Base-by-base conservation (phyloP, 2,888 invertebrate species). In the Drosophila vallismaia region DNA sequence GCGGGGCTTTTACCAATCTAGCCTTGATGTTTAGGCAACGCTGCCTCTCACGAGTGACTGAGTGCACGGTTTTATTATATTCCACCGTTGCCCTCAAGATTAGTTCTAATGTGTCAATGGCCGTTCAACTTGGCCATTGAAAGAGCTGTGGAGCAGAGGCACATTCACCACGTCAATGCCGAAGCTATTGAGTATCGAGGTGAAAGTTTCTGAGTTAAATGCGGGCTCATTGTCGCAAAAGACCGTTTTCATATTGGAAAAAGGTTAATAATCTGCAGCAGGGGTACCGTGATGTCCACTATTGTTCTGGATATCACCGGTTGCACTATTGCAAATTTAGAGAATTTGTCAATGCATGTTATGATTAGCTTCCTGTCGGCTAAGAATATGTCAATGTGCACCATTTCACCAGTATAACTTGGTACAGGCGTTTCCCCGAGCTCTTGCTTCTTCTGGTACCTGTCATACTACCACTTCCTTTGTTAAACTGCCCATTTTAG, bases 401-500 rank as follows among this genome's bases (percentile, higher is more conserved):
- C 19, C 12, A 28, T 12, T 9, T 51, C 46, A 6, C 52, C 52
- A 1, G 46, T 14, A 26, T 12, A 29, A n/a, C 31, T 8, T 1
- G 46, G 46, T 6, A 44, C 49, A 1, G 60, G 59, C 9, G 52
- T 60, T 14, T 19, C n/a, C 1, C 60, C 53, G n/a, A 50, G 38
- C 28, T 53, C 44, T 14, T 54, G 40, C 29, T 46, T 57, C 24
- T 31, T 42, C 0, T 50, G 57, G 24, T 49, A 50, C 26, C 49
- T 42, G 24, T 44, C 50, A 14, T 49, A 49, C 8, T 49, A n/a
- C n/a, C n/a, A 56, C 38, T 33, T 62, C 64, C 7, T 69, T 74
- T 3, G 66, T 44, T 5, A 60, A 31, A 7, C 48, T 56, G 4
- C 36, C 44, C 67, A 71, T 66, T 45, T 66, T 69, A 19, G 70